Percentiles rank a stretch among this genome's conserved stretches.
phyloP scores from a whole-genome alignment of 2,797 vertebrate genomes.

The Manis javanica region DNA sequence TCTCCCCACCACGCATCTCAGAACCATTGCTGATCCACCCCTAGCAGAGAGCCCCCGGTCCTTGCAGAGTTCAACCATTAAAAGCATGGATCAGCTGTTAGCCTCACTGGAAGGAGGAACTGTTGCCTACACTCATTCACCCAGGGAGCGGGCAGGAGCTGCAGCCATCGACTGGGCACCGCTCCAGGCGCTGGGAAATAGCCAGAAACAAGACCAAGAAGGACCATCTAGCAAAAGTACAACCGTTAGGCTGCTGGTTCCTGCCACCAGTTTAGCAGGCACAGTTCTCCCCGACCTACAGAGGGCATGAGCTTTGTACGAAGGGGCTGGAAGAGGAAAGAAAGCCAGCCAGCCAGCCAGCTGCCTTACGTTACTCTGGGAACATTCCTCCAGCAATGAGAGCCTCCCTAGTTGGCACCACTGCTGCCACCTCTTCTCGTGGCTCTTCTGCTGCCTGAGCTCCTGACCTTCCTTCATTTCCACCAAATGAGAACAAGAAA shows the following conservation, averaged over 20 bases:
- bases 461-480: background rate
- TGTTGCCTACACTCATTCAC: background rate
- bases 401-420: background rate
- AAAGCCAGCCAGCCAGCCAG: background rate
- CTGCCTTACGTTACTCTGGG: conserved; percentile 48
- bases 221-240: background rate
- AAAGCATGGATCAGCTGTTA: background rate
- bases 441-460: background rate
- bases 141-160: background rate
- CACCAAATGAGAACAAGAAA: conserved; percentile 25
- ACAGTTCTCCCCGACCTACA: background rate
- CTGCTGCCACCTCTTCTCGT: background rate
- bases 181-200: background rate
- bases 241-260: background rate
- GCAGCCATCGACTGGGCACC: background rate
- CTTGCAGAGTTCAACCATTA: background rate
- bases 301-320: background rate
- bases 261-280: background rate
- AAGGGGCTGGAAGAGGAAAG: background rate
- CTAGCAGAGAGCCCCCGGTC: background rate
- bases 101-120: background rate
- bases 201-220: background rate
- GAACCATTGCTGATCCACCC: background rate
- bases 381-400: background rate
- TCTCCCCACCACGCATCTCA: background rate